Percentiles rank a stretch among this genome's conserved stretches.
phyloP scores from a whole-genome alignment of 1,140 invertebrate genomes.

The Drosophila fuyamai region DNA sequence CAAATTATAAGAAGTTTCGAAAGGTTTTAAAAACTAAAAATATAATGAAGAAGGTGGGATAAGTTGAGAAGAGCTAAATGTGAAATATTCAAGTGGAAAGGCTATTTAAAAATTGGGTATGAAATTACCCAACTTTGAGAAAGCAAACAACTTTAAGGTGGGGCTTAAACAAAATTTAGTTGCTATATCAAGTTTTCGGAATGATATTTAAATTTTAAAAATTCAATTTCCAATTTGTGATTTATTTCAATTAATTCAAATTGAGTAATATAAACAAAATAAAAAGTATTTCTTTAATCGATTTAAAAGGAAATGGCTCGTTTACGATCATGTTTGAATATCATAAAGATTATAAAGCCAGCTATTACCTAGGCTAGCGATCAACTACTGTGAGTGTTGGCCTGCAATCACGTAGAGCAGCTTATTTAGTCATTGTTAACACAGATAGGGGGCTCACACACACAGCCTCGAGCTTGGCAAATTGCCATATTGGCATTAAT shows the following conservation, averaged over 20 bases:
- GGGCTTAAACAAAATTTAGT: too few species aligned
- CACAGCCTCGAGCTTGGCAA: constrained; percentile 15
- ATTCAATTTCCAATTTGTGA: too few species aligned
- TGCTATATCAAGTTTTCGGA: too few species aligned
- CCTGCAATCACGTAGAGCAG: constrained; percentile 30
- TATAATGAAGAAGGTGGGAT: too few species aligned
- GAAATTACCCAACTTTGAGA: too few species aligned
- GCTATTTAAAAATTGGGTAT: too few species aligned
- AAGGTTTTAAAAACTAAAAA: too few species aligned
- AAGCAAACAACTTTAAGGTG: too few species aligned
- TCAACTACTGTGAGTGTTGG: constrained; percentile 19
- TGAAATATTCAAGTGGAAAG: not conserved
- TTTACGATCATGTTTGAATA: not conserved
- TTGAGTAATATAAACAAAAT: not conserved
- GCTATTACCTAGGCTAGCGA: constrained; percentile 9
- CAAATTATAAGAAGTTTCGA: not conserved
- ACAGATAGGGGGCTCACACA: constrained; percentile 16
- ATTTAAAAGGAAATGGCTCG: not conserved
- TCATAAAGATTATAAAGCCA: constrained; percentile 2
- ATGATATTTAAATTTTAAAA: too few species aligned
- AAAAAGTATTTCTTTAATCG: not conserved
- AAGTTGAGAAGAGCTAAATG: too few species aligned
- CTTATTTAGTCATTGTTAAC: constrained; percentile 54
- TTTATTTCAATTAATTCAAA: not conserved
- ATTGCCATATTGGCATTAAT: constrained; percentile 76